Conservation (phyloP, 2,113 vertebrate species). For the Atractosteus spatula region DNA sequence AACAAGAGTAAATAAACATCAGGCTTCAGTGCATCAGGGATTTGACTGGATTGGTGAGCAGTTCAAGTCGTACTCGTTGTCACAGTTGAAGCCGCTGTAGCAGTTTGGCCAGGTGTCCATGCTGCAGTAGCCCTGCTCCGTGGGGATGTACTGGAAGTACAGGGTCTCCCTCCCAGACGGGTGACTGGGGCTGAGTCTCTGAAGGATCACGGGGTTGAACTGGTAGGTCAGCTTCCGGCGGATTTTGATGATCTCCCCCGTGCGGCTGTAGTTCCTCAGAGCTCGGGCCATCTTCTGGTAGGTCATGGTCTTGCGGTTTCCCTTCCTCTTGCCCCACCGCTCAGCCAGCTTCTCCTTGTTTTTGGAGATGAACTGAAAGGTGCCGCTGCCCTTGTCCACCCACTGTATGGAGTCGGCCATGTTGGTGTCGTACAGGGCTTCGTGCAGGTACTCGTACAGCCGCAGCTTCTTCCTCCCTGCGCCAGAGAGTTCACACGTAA, state of each 20-base stretch:
- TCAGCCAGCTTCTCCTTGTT: slow-evolving; percentile 95
- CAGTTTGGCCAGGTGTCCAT: slow-evolving; percentile 62
- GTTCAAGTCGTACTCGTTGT: slow-evolving; percentile 60
- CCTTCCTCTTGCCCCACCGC: slow-evolving; percentile 92
- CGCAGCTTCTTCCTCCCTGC: slow-evolving; percentile 88
- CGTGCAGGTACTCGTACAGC: slow-evolving; percentile 88
- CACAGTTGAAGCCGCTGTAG: slow-evolving; percentile 67
- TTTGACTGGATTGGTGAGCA: too few relatives aligned
- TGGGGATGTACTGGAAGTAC: slow-evolving; percentile 48
- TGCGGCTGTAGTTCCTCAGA: slow-evolving; percentile 91
- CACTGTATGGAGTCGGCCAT: slow-evolving; percentile 93
- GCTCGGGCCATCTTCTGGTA: slow-evolving; percentile 98
- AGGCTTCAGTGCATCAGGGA: too few relatives aligned
- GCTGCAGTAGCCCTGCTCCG: slow-evolving; percentile 64
- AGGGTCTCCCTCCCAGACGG: slow-evolving; percentile 57
- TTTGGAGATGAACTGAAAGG: slow-evolving; percentile 95
- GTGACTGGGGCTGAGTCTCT: slow-evolving; percentile 68
- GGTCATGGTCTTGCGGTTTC: slow-evolving; percentile 95
- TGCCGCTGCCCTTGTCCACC: slow-evolving; percentile 81
- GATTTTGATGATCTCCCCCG: slow-evolving; percentile 90
- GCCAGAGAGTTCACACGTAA: too few relatives aligned
- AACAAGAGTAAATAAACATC: too few relatives aligned
- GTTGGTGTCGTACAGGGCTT: slow-evolving; percentile 79
- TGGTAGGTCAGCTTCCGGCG: slow-evolving; percentile 94
- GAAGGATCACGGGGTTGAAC: slow-evolving; percentile 84